These are phyloP conservation scores for Phenganax stokvisi DNA, from an alignment of 92 coral and sea anemone genomes.

Conservation along the genomic window DNA sequence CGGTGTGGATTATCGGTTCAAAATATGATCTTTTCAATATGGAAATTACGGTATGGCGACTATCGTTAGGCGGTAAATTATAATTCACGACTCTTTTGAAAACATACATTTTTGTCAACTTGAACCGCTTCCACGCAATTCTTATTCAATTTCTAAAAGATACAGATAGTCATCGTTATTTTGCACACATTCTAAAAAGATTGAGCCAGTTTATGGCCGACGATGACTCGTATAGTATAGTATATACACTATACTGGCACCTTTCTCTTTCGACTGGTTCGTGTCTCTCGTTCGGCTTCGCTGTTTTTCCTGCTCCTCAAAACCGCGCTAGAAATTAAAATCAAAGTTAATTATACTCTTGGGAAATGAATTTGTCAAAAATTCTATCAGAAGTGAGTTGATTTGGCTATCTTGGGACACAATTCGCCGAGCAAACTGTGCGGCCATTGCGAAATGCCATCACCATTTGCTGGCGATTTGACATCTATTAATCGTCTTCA, in stretches of 20 bases:
- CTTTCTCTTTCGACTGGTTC: conserved; percentile 41
- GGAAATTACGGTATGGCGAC: conserved; percentile 35
- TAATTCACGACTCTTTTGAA: neutral
- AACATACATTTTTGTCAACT: conserved; percentile 23
- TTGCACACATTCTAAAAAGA: neutral
- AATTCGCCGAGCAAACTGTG: neutral
- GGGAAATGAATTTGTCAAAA: neutral
- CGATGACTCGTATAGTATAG: neutral
- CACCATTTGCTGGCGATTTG: conserved; percentile 2
- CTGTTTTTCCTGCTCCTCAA: conserved; percentile 36
- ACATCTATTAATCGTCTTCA: neutral
- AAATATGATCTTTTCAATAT: conserved; percentile 12
- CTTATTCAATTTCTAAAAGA: conserved; percentile 8
- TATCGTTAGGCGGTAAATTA: conserved; percentile 21
- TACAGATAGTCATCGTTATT: neutral
- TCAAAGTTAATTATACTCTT: neutral
- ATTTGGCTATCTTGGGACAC: neutral
- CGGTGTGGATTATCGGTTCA: neutral
- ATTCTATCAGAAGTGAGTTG: neutral
- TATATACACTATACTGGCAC: neutral
- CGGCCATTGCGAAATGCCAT: neutral
- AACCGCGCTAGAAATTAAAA: conserved; percentile 29
- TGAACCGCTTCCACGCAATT: conserved; percentile 6
- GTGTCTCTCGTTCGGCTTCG: conserved; percentile 37
- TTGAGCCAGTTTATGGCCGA: neutral